Evolutionary conservation across 2,797 vertebrate genomes (phyloP), one percentile per base, ranked within the genome.

Genomic region (Urophycis tenuis): DNA sequence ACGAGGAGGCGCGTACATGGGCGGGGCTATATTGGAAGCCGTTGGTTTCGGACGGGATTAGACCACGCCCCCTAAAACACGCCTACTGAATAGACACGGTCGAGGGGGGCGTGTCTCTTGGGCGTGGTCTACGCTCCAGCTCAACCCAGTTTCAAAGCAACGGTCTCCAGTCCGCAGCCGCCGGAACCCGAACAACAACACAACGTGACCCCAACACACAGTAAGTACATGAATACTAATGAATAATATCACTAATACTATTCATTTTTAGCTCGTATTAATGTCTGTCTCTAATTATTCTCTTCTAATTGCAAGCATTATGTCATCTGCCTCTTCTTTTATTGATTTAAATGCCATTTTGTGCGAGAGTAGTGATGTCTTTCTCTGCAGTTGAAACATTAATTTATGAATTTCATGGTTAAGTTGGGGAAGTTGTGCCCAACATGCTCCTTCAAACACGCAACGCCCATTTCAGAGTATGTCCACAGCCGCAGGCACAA

Each of bases 91-190:
- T 83, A 30, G 74, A 6, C 72, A 60, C 22, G 19, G 74, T 77
- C 78, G 79, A 83, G 83, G 85, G 11, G 83, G 89, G 88, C 87
- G 89, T 81, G 74, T 10, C 81, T 32, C 33, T 81, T 34, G 88
- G 89, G 87, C 80, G 88, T 71, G 71, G 71, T 35, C 33, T 36
- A 0, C 11, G 73, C 73, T n/a, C 60, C 11, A 83, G 87, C 84
- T 90, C 88, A 86, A 87, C 85, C 89, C 90, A 88, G 88, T 90
- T 89, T 89, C 88, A 91, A 90, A 86, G 85, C 85, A 77, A 64
- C 15, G 64, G 32, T 73, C 79, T 74, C 74, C 29, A 83, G 88
- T 77, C 85, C 88, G 86, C 87, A 81, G 77, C 82, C 53, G 83
- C 77, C 81, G 74, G 85, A 81, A 39, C 72, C 77, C 25, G 32